A percentile compares a stretch with the other conserved stretches of the same genome.
phyloP scores from a whole-genome alignment of 2,888 invertebrate genomes.

The Rhyacophila evoluta region DNA sequence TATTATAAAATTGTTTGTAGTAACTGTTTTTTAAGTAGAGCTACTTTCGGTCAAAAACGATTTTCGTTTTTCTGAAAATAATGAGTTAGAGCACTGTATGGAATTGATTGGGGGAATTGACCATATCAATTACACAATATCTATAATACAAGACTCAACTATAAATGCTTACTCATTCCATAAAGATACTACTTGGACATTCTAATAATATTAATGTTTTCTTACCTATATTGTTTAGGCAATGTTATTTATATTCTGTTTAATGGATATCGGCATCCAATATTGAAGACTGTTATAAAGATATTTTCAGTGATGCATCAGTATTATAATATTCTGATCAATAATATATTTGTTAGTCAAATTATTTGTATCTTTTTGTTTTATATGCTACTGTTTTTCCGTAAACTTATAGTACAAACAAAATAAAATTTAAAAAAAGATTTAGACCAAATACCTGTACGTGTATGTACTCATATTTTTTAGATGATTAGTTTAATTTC shows the following conservation, averaged over 20 bases:
- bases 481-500: neutral
- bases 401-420: slow-evolving; percentile 3
- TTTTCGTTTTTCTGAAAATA: no score
- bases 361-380: neutral
- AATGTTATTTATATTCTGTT: neutral
- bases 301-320: neutral
- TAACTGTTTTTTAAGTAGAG: no score
- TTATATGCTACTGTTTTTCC: neutral
- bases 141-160: no score
- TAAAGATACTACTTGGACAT: no score
- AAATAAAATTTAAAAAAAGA: neutral
- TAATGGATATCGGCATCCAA: neutral
- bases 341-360: slow-evolving; percentile 6
- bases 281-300: neutral
- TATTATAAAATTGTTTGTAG: no score
- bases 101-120: no score
- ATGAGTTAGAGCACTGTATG: no score
- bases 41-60: no score
- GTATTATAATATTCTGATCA: neutral
- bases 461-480: neutral
- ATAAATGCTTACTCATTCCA: no score
- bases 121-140: no score
- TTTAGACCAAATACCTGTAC: neutral
- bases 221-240: no score
- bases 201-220: no score